Evolutionary conservation across 2,888 invertebrate species (phyloP).

Genomic region (Timandra comae): DNA sequence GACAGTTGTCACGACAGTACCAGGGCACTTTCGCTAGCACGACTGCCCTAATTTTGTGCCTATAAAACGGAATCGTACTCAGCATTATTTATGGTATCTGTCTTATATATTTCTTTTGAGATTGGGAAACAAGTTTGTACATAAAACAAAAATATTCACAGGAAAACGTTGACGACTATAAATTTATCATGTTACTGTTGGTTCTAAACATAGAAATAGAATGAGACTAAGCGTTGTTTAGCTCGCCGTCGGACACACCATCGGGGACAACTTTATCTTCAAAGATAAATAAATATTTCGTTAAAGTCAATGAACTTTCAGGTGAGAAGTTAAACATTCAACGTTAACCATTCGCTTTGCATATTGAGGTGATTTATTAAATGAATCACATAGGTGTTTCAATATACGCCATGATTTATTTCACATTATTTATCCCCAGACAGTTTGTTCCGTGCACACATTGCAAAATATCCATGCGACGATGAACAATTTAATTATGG

Average conservation of each 20-base stretch:
- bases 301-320: slow-evolving; percentile 36
- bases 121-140: slow-evolving; percentile 7
- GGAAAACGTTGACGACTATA: slow-evolving; percentile 43
- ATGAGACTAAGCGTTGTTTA: slow-evolving; percentile 36
- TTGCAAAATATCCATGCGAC: slow-evolving; percentile 16
- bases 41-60: slow-evolving; percentile 51
- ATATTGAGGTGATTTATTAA: too few relatives aligned
- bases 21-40: slow-evolving; percentile 60
- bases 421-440: slow-evolving; percentile 8
- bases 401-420: neutral
- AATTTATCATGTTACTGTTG: slow-evolving; percentile 38
- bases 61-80: slow-evolving; percentile 43
- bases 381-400: too few relatives aligned
- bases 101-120: slow-evolving; percentile 4
- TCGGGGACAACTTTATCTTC: slow-evolving; percentile 50
- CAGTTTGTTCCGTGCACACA: slow-evolving; percentile 12
- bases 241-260: slow-evolving; percentile 40
- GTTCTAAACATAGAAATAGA: slow-evolving; percentile 44
- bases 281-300: slow-evolving; percentile 37
- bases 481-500: slow-evolving; percentile 16
- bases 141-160: slow-evolving; percentile 40
- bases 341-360: too few relatives aligned
- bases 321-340: too few relatives aligned
- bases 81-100: slow-evolving; percentile 10
- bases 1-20: slow-evolving; percentile 42